Percentiles rank a stretch among this genome's conserved stretches.
phyloP scores from a whole-genome alignment of 2,888 invertebrate genomes.

The Zeuzera pyrina region DNA sequence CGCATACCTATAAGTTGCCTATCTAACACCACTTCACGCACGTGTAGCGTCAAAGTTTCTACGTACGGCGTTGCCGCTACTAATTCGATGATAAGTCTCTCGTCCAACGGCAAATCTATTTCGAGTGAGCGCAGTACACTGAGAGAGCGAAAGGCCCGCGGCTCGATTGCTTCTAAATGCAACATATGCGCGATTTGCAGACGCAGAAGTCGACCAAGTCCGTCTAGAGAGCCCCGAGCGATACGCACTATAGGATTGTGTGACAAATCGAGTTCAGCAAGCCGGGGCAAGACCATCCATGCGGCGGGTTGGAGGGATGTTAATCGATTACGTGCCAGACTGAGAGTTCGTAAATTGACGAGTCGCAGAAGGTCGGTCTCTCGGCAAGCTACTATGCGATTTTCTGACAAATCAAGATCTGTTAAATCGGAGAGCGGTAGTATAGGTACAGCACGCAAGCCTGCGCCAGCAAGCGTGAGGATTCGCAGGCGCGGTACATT shows the following conservation, averaged over 20 bases:
- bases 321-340: constrained; percentile 80
- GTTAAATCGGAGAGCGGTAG: constrained; percentile 77
- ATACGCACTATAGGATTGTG: constrained; percentile 83
- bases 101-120: constrained; percentile 76
- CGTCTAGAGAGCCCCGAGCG: constrained; percentile 75
- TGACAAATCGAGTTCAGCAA: constrained; percentile 82
- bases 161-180: constrained; percentile 78
- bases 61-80: constrained; percentile 24
- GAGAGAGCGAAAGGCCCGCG: constrained; percentile 77
- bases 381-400: constrained; percentile 76
- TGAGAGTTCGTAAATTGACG: constrained; percentile 75
- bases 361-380: constrained; percentile 78
- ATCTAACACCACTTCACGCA: constrained; percentile 77
- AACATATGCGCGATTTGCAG: constrained; percentile 79
- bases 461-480: constrained; percentile 78
- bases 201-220: constrained; percentile 77
- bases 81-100: constrained; percentile 34
- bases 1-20: constrained; percentile 80
- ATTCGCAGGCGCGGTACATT: constrained; percentile 81
- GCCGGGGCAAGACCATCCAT: constrained; percentile 76
- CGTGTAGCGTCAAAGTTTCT: constrained; percentile 61
- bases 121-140: constrained; percentile 75
- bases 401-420: constrained; percentile 81
- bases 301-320: constrained; percentile 77
- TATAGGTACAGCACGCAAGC: constrained; percentile 78